Evolutionary conservation across 2,113 vertebrate species (phyloP).

Genomic region (Panthera uncia): DNA sequence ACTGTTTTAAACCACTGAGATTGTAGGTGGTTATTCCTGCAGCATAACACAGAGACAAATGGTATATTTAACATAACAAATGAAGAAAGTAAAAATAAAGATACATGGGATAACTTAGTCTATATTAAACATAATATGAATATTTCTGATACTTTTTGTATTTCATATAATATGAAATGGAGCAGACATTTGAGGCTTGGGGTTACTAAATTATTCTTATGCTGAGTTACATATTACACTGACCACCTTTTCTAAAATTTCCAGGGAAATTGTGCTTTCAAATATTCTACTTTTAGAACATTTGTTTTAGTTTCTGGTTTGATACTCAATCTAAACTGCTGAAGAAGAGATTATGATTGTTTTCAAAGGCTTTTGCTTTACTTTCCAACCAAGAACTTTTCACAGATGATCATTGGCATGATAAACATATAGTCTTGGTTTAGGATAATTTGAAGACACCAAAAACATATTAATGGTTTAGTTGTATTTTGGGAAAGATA

Average conservation of each 20-base stretch:
- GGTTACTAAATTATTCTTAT: not conserved
- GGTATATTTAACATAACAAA: not conserved
- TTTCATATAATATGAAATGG: not conserved
- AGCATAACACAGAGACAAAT: not conserved
- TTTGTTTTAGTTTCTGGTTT: conserved; percentile 13
- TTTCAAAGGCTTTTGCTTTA: conserved; percentile 26
- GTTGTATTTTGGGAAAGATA: not conserved
- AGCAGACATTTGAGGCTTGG: not conserved
- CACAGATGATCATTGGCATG: not conserved
- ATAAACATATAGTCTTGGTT: not conserved
- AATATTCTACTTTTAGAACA: not conserved
- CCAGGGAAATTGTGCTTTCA: not conserved
- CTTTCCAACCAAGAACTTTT: not conserved
- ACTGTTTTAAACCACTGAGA: not conserved
- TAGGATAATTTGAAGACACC: not conserved
- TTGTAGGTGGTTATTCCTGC: not conserved
- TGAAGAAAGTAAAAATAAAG: not conserved
- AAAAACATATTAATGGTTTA: not conserved
- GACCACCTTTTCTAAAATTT: not conserved
- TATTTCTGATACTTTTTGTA: not conserved
- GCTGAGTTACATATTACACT: not conserved
- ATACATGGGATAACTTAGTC: not conserved
- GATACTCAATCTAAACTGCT: not conserved
- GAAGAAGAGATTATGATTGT: not conserved
- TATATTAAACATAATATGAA: not conserved